Conservation (phyloP, 2,797 vertebrate species). For the Channa striata region DNA sequence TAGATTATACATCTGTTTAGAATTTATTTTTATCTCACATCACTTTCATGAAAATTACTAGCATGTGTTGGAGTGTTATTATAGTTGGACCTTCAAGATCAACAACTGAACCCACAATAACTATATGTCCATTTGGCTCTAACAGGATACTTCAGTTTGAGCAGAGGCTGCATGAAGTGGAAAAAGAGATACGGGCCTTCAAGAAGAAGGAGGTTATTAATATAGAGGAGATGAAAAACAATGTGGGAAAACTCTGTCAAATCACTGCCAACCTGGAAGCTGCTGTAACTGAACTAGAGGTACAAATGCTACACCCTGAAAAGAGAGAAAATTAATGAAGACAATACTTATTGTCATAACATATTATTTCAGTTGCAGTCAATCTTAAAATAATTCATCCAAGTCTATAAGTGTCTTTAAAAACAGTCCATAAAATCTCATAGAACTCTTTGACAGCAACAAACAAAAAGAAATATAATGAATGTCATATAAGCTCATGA, state of each 20-base stretch:
- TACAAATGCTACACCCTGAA: too few relatives aligned
- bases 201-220: constrained; percentile 85
- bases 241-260: constrained; percentile 84
- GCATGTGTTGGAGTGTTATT: background rate
- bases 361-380: too few relatives aligned
- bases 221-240: constrained; percentile 87
- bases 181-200: constrained; percentile 86
- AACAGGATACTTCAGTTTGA: constrained; percentile 84
- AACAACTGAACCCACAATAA: background rate
- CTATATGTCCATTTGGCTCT: constrained; percentile 15
- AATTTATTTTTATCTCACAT: background rate
- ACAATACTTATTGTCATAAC: too few relatives aligned
- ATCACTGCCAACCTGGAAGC: constrained; percentile 83
- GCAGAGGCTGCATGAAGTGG: constrained; percentile 76
- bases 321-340: too few relatives aligned
- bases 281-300: constrained; percentile 88
- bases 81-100: background rate
- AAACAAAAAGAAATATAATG: too few relatives aligned
- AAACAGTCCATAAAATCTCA: too few relatives aligned
- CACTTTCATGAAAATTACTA: background rate
- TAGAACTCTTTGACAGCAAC: too few relatives aligned
- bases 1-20: background rate
- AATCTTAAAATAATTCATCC: too few relatives aligned
- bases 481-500: too few relatives aligned
- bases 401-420: too few relatives aligned